Evolutionary conservation across 2,888 invertebrate genomes (phyloP), one percentile per base, ranked within the genome.

Genomic region (Oithona nana): DNA sequence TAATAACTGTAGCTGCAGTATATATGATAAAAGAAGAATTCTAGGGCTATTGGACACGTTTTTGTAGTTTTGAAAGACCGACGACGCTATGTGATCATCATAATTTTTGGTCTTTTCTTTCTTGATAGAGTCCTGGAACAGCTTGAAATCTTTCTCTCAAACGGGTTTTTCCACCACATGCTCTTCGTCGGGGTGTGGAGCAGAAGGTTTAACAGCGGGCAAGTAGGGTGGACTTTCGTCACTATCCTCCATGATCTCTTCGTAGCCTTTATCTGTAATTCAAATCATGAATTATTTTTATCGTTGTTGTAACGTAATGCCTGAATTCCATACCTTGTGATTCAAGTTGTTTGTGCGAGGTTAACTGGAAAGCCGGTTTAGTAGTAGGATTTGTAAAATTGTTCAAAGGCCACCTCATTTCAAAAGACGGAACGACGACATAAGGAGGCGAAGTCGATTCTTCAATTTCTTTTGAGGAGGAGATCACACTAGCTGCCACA

Each of bases 151-250:
- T 39, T n/a, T n/a, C n/a, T n/a, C n/a, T n/a, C n/a, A 39, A 16
- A 39, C 39, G 8, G 39, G 16, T 39, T 39, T 39, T 16, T 39
- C 39, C 6, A 39, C 39, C 39, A 39, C 39, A 39, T 11, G 16
- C 26, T 54, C 54, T 26, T 54, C 54, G 26, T 20, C 26, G 54
- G 54, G 54, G 26, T 20, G 54, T 26, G 54, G 24, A 24, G 54
- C 26, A 20, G 54, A 26, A 2, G 54, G 54, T 24, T 24, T 20
- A 24, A 13, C 22, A 3, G 54, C 26, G 24, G 54, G 54, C 24
- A 54, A 54, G 11, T 54, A 54, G 20, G 54, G 54, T 26, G 54
- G 54, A 26, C 54, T 54, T 26, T 54, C 54, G 26, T 54, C 54
- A 54, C 54, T 54, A 26, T 16, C 16, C 39, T 6, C n/a, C 39